Base-by-base conservation (phyloP, 2,888 invertebrate species). In the Ptychoptera contaminata region DNA sequence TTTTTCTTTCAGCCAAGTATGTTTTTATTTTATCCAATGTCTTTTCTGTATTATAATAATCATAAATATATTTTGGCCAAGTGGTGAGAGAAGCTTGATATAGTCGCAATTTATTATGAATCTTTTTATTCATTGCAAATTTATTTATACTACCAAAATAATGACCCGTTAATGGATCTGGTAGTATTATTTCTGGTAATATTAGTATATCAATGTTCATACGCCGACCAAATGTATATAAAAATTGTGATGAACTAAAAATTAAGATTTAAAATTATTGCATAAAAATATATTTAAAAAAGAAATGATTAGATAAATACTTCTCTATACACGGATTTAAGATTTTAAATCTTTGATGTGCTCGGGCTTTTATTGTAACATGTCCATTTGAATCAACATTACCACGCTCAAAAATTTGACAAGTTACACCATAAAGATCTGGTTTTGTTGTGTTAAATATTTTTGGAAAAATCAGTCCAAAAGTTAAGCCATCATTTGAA, bases 291-390 rank as follows among this genome's bases (percentile, higher is more conserved):
- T 37, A 34, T 42, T 35, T 16, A 34, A 15, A 8, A 37, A 29
- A 4, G 9, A 16, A 11, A 31, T 14, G 15, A 16, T 2, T 10
- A 12, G 15, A 40, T 9, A 36, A 40, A 5, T 31, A 40, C 34
- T 7, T 30, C 7, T 23, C 16, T 32, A 35, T 23, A 12, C 23
- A 39, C 23, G 39, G 14, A 10, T 37, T 45, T 10, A 77, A 53
- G 40, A 82, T 64, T 54, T 71, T 68, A 59, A 87, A 86, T 47
- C 87, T 68, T 58, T 87, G 86, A 41, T 85, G 63, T 1, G 83
- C 85, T 56, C 77, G 77, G 0, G 85, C 84, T 62, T 79, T 79
- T 12, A 82, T 67, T 23, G 75, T 71, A n/a, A 81, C 55, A 50
- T 58, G 51, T 8, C 59, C 57, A n/a, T 37, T 11, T 1, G 55